Percentiles rank a stretch among this genome's conserved stretches.
phyloP scores from a whole-genome alignment of 2,888 invertebrate species.

The Corythucha ciliata region DNA sequence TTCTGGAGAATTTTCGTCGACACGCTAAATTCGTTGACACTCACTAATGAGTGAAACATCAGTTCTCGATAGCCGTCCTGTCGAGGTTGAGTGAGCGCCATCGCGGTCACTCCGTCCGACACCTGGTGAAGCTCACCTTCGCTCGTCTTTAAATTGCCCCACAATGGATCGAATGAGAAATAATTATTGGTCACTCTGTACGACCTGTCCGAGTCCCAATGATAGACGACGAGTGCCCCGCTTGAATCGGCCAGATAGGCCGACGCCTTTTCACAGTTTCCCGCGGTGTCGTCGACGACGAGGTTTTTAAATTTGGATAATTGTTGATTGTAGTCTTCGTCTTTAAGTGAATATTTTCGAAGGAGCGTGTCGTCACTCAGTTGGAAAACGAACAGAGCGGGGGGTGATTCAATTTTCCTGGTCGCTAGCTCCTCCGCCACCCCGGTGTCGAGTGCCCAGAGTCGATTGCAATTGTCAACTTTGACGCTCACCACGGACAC shows the following conservation, averaged over 20 bases:
- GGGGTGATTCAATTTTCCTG: conserved; percentile 51
- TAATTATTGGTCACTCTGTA: conserved; percentile 68
- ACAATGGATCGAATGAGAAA: conserved; percentile 61
- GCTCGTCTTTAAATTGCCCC: conserved; percentile 28
- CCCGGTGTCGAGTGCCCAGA: conserved; percentile 75
- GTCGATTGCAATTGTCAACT: conserved; percentile 61
- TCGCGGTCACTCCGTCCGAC: conserved; percentile 70
- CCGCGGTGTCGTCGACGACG: conserved; percentile 59
- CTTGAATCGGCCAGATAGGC: conserved; percentile 64
- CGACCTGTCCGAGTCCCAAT: conserved; percentile 59
- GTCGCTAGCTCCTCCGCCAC: conserved; percentile 38
- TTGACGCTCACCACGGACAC: conserved; percentile 64
- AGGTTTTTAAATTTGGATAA: conserved; percentile 71
- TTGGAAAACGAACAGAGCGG: conserved; percentile 48
- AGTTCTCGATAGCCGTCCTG: conserved; percentile 48
- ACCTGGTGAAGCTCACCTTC: conserved; percentile 62
- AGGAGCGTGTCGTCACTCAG: conserved; percentile 57
- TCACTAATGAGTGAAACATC: conserved; percentile 73
- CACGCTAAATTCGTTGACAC: conserved; percentile 67
- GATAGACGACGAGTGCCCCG: conserved; percentile 67
- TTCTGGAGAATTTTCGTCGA: conserved; percentile 54
- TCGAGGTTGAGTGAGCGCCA: conserved; percentile 55
- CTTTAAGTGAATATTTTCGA: conserved; percentile 58
- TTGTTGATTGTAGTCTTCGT: conserved; percentile 49
- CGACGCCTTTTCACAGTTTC: conserved; percentile 63